Percentiles rank a stretch among this genome's conserved stretches.
Evolutionary conservation across 2,888 invertebrate genomes (phyloP).

Genomic region (Cecidostiba fungosa): DNA sequence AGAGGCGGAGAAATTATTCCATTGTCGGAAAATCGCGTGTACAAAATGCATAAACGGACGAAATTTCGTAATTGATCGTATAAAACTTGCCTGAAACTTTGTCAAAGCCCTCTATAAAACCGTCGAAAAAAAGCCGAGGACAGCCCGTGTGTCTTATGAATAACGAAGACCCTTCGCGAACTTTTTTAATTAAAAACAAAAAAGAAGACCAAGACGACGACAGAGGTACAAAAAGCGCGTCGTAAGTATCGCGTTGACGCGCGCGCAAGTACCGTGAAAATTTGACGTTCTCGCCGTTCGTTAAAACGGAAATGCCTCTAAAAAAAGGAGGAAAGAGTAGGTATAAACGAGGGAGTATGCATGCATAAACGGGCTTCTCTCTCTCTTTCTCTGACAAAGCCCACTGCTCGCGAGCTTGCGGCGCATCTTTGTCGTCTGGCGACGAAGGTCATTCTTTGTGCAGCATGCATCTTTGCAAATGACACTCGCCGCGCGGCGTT

Average conservation of each 20-base stretch:
- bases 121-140: neutral
- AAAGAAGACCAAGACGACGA: neutral
- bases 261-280: neutral
- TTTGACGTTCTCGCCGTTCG: neutral
- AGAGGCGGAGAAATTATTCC: neutral
- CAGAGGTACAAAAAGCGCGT: neutral
- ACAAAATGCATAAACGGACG: neutral
- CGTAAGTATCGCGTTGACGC: neutral
- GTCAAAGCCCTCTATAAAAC: conserved; percentile 33
- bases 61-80: conserved; percentile 34
- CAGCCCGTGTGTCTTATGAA: conserved; percentile 24
- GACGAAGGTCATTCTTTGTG: conserved; percentile 61
- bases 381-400: conserved; percentile 28
- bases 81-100: conserved; percentile 36
- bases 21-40: neutral
- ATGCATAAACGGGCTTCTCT: neutral
- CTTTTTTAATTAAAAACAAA: conserved; percentile 46
- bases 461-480: neutral
- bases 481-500: conserved; percentile 14
- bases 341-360: neutral
- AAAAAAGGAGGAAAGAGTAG: neutral
- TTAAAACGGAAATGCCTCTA: neutral
- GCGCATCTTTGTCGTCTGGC: conserved; percentile 55
- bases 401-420: conserved; percentile 41
- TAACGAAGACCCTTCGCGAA: neutral